These are phyloP conservation scores for Strigops habroptila DNA, from an alignment of 2,113 vertebrate genomes.

Conservation along the genomic window DNA sequence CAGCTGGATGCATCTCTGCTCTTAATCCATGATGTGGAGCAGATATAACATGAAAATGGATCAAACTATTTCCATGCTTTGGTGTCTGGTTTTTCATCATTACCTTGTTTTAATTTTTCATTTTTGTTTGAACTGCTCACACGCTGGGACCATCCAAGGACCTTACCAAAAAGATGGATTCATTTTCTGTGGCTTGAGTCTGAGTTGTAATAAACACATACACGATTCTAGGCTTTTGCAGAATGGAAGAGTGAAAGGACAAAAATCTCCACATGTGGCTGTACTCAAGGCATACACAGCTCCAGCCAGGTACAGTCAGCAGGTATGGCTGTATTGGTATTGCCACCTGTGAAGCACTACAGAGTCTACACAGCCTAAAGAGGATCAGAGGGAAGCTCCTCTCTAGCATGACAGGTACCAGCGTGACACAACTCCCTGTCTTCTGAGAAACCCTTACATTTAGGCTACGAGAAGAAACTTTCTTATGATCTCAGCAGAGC, in stretches of 20 bases:
- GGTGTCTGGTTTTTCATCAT: not conserved
- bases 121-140: not conserved
- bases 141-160: not conserved
- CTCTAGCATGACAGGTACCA: not conserved
- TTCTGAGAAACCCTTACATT: not conserved
- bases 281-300: not conserved
- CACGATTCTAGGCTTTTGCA: not conserved
- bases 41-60: not conserved
- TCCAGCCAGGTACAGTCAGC: not conserved
- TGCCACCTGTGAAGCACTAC: not conserved
- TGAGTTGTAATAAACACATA: not conserved
- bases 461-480: not conserved
- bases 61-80: not conserved
- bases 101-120: not conserved
- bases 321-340: not conserved
- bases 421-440: not conserved
- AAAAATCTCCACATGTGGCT: fast-evolving
- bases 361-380: not conserved
- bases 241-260: not conserved
- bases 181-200: not conserved
- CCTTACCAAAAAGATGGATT: not conserved
- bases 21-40: not conserved
- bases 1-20: not conserved
- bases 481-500: not conserved
- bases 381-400: not conserved